Percentiles rank a stretch among this genome's conserved stretches.
These are phyloP conservation scores for Amblyraja radiata DNA, from an alignment of 2,797 vertebrate genomes.

Conservation along the genomic window DNA sequence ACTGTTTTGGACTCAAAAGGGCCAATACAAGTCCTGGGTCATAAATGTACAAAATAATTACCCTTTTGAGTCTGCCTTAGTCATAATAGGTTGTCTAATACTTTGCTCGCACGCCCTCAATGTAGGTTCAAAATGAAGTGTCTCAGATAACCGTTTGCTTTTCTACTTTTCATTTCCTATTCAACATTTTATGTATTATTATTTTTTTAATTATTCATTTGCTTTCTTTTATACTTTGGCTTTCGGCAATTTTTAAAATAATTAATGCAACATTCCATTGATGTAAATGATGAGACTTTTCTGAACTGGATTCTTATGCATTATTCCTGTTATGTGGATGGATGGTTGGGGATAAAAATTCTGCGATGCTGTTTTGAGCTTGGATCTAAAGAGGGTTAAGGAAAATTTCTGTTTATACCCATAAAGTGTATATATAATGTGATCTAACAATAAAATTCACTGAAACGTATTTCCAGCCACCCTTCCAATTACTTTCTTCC, in stretches of 20 bases:
- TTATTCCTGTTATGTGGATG: background rate
- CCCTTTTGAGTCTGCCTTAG: background rate
- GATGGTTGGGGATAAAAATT: background rate
- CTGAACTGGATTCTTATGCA: background rate
- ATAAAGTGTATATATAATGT: background rate
- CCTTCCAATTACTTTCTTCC: background rate
- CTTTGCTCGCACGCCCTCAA: background rate
- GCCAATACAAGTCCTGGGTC: background rate
- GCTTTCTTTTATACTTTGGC: background rate
- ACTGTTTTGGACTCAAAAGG: background rate
- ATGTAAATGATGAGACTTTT: background rate
- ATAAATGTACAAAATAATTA: background rate
- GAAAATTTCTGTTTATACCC: background rate
- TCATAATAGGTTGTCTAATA: background rate
- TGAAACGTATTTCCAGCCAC: background rate
- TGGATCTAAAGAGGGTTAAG: background rate
- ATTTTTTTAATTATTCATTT: background rate
- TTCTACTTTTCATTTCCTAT: background rate
- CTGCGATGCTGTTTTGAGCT: background rate
- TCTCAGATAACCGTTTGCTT: background rate
- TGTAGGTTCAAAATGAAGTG: background rate
- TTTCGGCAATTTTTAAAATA: background rate
- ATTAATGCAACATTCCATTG: background rate
- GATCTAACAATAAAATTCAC: background rate
- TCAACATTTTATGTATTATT: background rate